phyloP scores from a whole-genome alignment of 2,113 vertebrate species.

The Corythoichthys haematopterus region DNA sequence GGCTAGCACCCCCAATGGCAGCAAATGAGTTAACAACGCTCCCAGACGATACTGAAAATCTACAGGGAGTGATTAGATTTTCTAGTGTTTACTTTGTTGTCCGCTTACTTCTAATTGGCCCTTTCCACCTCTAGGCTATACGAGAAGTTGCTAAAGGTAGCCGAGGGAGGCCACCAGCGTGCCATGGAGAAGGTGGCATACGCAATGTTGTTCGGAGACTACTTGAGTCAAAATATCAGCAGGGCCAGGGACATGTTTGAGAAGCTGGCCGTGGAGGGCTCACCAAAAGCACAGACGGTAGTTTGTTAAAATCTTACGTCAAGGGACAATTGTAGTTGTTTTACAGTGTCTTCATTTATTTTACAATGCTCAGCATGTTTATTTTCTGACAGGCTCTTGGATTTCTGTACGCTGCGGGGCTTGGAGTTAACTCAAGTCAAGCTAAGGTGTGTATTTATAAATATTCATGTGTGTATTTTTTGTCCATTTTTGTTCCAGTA shows the following conservation, averaged over 20 bases:
- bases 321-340: background rate
- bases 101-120: background rate
- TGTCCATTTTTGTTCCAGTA: too few relatives aligned
- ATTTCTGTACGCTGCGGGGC: conserved; percentile 92
- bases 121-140: conserved; percentile 77
- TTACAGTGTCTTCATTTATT: background rate
- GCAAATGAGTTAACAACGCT: too few relatives aligned
- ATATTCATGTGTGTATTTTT: background rate
- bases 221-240: conserved; percentile 83
- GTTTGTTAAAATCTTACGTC: background rate
- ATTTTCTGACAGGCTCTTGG: conserved; percentile 82
- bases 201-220: conserved; percentile 91
- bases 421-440: conserved; percentile 96
- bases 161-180: conserved; percentile 86
- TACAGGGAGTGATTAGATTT: too few relatives aligned
- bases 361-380: background rate
- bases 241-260: conserved; percentile 87
- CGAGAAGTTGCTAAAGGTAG: conserved; percentile 84
- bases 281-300: conserved; percentile 93
- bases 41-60: too few relatives aligned
- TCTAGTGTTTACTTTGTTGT: too few relatives aligned
- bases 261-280: conserved; percentile 88
- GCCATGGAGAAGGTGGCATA: conserved; percentile 94
- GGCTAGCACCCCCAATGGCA: too few relatives aligned
- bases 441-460: conserved; percentile 81